A percentile compares a stretch with the other conserved stretches of the same genome.
These are phyloP conservation scores for Eristalinus aeneus DNA, from an alignment of 2,888 invertebrate species.

Conservation along the genomic window DNA sequence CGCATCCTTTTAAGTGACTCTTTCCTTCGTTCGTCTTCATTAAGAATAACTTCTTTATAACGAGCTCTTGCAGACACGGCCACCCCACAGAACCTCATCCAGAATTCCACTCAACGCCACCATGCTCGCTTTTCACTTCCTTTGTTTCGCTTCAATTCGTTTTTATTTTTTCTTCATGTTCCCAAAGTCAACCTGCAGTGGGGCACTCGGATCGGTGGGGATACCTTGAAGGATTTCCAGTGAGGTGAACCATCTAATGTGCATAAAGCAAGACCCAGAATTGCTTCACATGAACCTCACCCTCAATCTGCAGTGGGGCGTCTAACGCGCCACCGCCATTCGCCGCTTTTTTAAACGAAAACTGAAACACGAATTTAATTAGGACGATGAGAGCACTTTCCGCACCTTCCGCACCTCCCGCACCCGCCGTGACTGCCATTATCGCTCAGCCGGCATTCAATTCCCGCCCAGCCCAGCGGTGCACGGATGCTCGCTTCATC, in stretches of 20 bases:
- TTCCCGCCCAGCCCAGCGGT: background rate
- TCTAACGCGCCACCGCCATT: background rate
- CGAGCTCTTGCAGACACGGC: background rate
- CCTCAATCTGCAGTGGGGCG: no score
- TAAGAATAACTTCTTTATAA: slow-evolving; percentile 11
- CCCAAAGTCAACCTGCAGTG: slow-evolving; percentile 13
- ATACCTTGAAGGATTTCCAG: slow-evolving; percentile 27
- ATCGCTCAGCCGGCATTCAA: background rate
- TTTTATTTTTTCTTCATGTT: background rate
- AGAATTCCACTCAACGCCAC: background rate
- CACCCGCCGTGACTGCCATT: background rate
- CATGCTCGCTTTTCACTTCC: background rate
- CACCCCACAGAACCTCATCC: background rate
- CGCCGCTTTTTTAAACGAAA: slow-evolving; percentile 1
- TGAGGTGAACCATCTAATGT: slow-evolving; percentile 53
- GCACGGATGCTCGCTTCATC: background rate
- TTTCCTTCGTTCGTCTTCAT: background rate
- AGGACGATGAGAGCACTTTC: slow-evolving; percentile 36
- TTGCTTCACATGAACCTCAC: slow-evolving; percentile 21
- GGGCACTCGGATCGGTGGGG: slow-evolving; percentile 5
- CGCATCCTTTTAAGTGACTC: background rate
- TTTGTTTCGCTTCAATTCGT: background rate
- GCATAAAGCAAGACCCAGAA: slow-evolving; percentile 2
- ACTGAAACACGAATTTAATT: slow-evolving; percentile 54
- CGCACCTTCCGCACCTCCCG: background rate